phyloP scores from a whole-genome alignment of 2,113 vertebrate genomes.

The Deroptyus accipitrinus region DNA sequence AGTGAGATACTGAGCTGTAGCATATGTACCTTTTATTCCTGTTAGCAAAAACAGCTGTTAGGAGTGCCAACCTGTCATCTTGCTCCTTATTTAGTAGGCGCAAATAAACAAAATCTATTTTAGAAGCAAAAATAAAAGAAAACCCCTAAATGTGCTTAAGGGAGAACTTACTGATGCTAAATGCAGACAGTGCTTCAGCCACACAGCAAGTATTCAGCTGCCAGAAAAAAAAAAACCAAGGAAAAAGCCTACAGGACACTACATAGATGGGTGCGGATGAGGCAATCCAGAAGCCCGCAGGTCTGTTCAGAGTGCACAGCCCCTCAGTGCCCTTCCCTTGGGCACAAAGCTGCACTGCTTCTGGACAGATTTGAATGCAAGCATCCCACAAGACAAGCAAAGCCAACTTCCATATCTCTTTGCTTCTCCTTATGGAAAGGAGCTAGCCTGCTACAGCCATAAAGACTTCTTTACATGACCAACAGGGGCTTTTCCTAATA shows the following conservation, averaged over 20 bases:
- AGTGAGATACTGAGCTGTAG: constrained; percentile 31
- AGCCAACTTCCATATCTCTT: not conserved
- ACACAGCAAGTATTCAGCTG: not conserved
- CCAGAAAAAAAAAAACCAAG: not conserved
- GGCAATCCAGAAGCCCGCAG: not conserved
- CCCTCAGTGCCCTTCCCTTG: not conserved
- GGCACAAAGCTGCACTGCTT: not conserved
- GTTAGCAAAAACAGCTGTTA: constrained; percentile 60
- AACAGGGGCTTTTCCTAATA: not conserved
- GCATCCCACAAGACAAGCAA: not conserved
- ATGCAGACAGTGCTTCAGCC: not conserved
- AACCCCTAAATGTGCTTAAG: not conserved
- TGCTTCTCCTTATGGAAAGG: not conserved
- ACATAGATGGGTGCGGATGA: not conserved
- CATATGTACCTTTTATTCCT: constrained; percentile 62
- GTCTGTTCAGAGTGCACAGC: not conserved
- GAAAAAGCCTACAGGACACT: not conserved
- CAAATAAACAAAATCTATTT: constrained; percentile 37
- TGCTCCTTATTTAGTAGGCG: constrained; percentile 31
- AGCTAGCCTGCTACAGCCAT: not conserved
- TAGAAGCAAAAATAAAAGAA: constrained; percentile 38
- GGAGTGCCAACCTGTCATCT: constrained; percentile 40
- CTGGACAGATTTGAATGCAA: not conserved
- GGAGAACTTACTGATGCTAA: not conserved
- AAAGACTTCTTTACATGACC: not conserved